Base-by-base conservation (phyloP, 2,113 vertebrate species). In the Podarcis muralis region DNA sequence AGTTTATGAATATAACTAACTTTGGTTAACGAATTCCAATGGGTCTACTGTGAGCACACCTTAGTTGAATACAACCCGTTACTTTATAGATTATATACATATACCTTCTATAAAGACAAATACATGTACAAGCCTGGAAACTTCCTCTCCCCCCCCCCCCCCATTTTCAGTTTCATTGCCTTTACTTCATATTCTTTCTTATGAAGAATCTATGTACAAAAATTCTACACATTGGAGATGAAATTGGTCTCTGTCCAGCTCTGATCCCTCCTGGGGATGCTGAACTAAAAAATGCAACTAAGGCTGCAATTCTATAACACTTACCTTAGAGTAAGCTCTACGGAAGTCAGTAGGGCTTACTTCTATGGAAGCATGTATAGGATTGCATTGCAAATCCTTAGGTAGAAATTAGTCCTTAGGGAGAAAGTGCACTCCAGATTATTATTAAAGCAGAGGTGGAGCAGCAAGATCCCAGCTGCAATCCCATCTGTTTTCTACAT, bases 401-500 rank as follows among this genome's bases (percentile, higher is more conserved):
- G 48, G 18, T 91, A 94, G 90, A 95, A 80, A 81, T 91, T 94
- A 87, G 90, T 92, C 93, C 89, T 81, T 25, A 88, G 90, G 0
- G 92, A 93, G 93, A 93, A 95, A 92, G 84, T 79, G 43, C 77
- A 92, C 85, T 90, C 89, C 90, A 93, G 93, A 76, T 77, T 75
- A 94, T 90, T 93, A 87, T 89, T 94, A 87, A 91, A 93, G 4
- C 35, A 62, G 79, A 91, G 85, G 93, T 92, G 87, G 91, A 85
- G 9, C 37, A 78, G 15, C 66, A 59, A 78, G 27, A 86, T 86
- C 76, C 74, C 75, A 78, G 74, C 80, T 91, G 90, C 91, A 94
- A 93, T 94, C 92, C 91, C 92, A 84, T 83, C 93, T 95, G 91
- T 92, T 92, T 92, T 91, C 86, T 88, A 87, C 90, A 84, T 92